Base-by-base conservation (phyloP, 2,797 vertebrate genomes). In the Hylomyscus alleni region DNA sequence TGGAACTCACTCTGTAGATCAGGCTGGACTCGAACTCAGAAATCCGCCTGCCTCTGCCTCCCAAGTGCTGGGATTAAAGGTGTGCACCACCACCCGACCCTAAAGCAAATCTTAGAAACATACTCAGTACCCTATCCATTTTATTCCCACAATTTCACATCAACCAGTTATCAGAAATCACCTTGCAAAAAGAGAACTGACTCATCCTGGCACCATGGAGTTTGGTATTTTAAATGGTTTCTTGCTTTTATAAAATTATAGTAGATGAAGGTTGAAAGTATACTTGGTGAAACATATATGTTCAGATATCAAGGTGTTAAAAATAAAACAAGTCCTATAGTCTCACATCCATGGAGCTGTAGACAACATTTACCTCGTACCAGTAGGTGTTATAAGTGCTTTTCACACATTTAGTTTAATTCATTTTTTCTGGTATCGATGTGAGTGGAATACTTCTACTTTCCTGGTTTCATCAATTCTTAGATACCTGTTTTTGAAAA, bases 211-310 rank as follows among this genome's bases (percentile, higher is more conserved):
- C 34, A 89, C 31, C 62, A 40, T 67, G 19, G 17, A 58, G 8
- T 85, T 92, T 83, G 84, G 29, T n/a, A 34, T 90, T 84, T 80
- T 85, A 89, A 40, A 73, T 56, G 44, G 17, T n/a, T 65, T 85
- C 56, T 10, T 85, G 56, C 52, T 89, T 65, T 15, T 37, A 72
- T 4, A 86, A 40, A 6, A 65, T n/a, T 29, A 72, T 10, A 65
- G 44, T 69, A 84, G 47, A 50, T 24, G 31, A 73, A 78, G 12
- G 67, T 62, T n/a, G 8, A 9, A 67, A 67, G 15, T 73, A 80
- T 80, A 85, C 62, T 65, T 65, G 19, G 22, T 62, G 69, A 69
- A 84, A 89, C 5, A 3, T 50, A 54, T 73, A 73, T 44, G 13
- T 69, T 89, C 37, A 92, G 34, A 92, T 8, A 44, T 47, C 60